Base-by-base conservation (phyloP, 2,797 vertebrate genomes). In the Leuciscus waleckii region DNA sequence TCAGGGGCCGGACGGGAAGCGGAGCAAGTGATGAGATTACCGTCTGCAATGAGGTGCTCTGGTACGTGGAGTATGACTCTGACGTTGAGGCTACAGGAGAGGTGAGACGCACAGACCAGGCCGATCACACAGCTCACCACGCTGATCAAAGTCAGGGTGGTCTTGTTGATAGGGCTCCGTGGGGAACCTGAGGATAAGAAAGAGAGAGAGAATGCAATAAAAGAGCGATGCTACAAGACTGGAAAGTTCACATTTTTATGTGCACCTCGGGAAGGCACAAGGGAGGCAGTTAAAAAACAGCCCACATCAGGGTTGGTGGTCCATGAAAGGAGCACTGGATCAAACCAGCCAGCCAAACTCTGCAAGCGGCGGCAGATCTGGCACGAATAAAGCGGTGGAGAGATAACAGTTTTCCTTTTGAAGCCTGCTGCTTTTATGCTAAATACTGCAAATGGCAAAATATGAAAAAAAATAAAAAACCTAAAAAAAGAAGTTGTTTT, bases 101-200 rank as follows among this genome's bases (percentile, higher is more conserved):
- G 95, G 73, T 99, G 98, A 29, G 98, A 98, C 21, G 97, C 94
- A 90, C 96, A 99, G 65, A 97, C 98, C 74, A 99, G 95, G 92
- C 98, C 95, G 71, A 99, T 95, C 90, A 97, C 94, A 5, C 98
- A 99, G 94, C 97, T 98, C 32, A 97, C 96, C 91, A 99, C 92
- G 13, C 98, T 99, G 96, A 99, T 99, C 91, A 99, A 94, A 19
- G 98, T 99, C 94, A 99, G 94, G 2, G 98, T 99, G 90, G 98
- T 99, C 94, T 99, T 99, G 93, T 97, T 99, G 93, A 99, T 96
- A 1, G 98, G 98, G 92, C 98, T 99, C 77, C 98, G 94, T 0
- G 98, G 98, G 54, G 98, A 99, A 75, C 98, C 98, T 95, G 93
- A 88, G 92, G 91, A 70, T 87, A 89, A 77, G 29, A 81, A 54